phyloP scores from a whole-genome alignment of 2,113 vertebrate genomes.

The Holacanthus passer region DNA sequence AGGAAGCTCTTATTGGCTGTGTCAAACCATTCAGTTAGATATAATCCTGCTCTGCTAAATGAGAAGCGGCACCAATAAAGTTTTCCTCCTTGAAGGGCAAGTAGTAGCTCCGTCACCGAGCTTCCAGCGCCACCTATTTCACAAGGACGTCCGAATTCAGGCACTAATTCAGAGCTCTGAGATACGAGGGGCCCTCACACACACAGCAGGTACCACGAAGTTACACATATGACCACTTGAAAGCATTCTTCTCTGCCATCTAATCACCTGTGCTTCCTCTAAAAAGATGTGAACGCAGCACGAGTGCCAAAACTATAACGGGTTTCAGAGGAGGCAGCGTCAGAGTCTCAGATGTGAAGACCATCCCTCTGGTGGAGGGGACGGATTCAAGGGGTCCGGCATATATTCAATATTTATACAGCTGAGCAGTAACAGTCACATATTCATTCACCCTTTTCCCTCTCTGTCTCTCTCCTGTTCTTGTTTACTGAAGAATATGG shows the following conservation, averaged over 20 bases:
- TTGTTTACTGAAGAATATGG: slow-evolving; percentile 75
- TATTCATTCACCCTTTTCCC: slow-evolving; percentile 44
- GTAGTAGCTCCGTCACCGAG: too few species aligned
- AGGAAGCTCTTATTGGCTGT: too few species aligned
- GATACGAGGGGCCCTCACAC: too few species aligned
- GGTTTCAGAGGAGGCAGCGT: background rate
- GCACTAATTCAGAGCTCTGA: too few species aligned
- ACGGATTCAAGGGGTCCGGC: background rate
- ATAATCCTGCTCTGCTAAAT: too few species aligned
- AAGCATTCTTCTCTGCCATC: background rate
- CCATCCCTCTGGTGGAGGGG: background rate
- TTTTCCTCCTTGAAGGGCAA: too few species aligned
- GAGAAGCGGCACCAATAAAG: too few species aligned
- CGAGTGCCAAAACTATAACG: background rate
- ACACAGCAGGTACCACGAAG: background rate
- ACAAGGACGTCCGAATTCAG: too few species aligned
- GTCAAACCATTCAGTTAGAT: too few species aligned
- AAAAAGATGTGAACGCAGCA: background rate
- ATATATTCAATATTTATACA: slow-evolving; percentile 61
- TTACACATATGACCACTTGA: background rate
- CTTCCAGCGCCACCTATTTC: too few species aligned
- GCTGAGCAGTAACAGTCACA: slow-evolving; percentile 25
- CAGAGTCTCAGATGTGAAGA: background rate
- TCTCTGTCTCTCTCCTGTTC: slow-evolving; percentile 26
- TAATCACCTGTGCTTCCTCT: background rate